A percentile compares a stretch with the other conserved stretches of the same genome.
Conservation (phyloP, 2,888 invertebrate species). For the Palloptera scutellata region DNA sequence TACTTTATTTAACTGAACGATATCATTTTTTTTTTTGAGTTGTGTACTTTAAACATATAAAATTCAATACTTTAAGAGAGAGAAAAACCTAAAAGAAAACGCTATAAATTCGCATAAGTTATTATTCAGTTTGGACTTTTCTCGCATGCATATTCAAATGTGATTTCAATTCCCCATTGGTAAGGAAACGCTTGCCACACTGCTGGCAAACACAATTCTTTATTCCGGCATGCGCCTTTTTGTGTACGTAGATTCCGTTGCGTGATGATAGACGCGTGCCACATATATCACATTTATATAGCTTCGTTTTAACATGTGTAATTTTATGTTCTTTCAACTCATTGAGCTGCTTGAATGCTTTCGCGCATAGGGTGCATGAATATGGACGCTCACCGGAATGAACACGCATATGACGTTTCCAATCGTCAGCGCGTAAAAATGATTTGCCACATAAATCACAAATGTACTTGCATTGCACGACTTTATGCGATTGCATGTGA, state of each 20-base stretch:
- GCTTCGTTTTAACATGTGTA: constrained; percentile 27
- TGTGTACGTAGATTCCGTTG: constrained; percentile 38
- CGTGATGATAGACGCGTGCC: constrained; percentile 30
- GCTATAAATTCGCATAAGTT: neutral
- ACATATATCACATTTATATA: constrained; percentile 35
- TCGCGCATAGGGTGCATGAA: constrained; percentile 32
- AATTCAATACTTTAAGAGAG: too few species aligned
- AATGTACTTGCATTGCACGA: constrained; percentile 17
- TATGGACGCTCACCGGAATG: constrained; percentile 42
- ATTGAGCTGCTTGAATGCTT: constrained; percentile 33
- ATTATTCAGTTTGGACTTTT: neutral
- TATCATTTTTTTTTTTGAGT: too few species aligned
- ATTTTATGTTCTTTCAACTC: constrained; percentile 35
- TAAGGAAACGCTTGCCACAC: constrained; percentile 26
- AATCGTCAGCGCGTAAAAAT: constrained; percentile 36
- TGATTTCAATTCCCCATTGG: constrained; percentile 27
- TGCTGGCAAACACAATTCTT: constrained; percentile 18
- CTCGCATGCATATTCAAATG: constrained; percentile 23
- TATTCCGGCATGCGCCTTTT: constrained; percentile 25
- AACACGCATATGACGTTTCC: constrained; percentile 36
- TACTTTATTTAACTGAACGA: too few species aligned
- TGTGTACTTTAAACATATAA: too few species aligned
- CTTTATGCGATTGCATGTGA: constrained; percentile 39
- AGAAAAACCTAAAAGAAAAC: too few species aligned
- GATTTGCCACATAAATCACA: constrained; percentile 35